Base-by-base conservation (phyloP, 2,888 invertebrate genomes). In the Melangyna quadrimaculata region DNA sequence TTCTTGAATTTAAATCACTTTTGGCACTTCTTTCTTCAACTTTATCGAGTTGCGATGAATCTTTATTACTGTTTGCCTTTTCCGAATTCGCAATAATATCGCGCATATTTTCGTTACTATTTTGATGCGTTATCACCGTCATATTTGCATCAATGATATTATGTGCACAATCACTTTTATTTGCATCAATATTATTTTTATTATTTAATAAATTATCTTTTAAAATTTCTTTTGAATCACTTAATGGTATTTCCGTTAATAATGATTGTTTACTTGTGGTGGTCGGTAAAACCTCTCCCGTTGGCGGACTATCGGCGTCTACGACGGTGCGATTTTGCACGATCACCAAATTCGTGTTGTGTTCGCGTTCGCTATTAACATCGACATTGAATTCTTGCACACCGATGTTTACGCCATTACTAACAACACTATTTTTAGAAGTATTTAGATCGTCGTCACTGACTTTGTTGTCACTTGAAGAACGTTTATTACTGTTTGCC, bases 71-170 rank as follows among this genome's bases (percentile, higher is more conserved):
- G n/a, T n/a, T 75, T 22, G 53, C 12, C 35, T 87, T 37, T 19
- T 81, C 70, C 14, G 86, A 77, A 53, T 45, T 74, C 1, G 24
- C 55, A 32, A 84, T 84, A 12, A 77, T 80, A 19, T 88, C 87
- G 19, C 87, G 88, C 61, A 88, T 78, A 83, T 80, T 87, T 74
- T 87, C 88, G 69, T 67, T 74, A 84, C 87, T 87, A 72, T 81
- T 87, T 74, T 87, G 88, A 71, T 83, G 83, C n/a, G 72, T 87
- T 74, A 87, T 79, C 19, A 88, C 87, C 57, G 88, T 88, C 88
- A 88, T 88, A 51, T 83, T 51, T 51, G 61, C 12, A n/a, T n/a
- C n/a, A 40, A 22, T 19, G 43, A 55, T 22, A 32, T 5, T 61
- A 22, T 70, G 29, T 8, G 55, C n/a, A 7, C 22, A 29, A 69